These are phyloP conservation scores for Drosophila melanosoma DNA, from an alignment of 2,888 invertebrate species.

Conservation along the genomic window DNA sequence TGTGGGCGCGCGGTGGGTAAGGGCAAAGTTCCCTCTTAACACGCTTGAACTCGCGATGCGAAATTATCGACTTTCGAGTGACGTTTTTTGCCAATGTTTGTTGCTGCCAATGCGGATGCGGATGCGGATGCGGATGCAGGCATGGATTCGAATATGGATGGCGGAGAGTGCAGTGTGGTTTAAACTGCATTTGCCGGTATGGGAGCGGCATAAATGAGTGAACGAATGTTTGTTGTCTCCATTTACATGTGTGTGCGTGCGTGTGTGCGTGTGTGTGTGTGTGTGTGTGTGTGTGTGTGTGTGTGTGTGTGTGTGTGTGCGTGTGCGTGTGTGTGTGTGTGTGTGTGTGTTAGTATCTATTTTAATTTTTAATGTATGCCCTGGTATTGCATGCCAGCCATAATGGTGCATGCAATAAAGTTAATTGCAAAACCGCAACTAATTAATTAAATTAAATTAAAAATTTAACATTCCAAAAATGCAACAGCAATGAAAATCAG, in stretches of 20 bases:
- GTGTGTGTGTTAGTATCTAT: slow-evolving; percentile 59
- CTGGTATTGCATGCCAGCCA: slow-evolving; percentile 63
- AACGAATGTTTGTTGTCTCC: slow-evolving; percentile 30
- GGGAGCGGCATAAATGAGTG: slow-evolving; percentile 43
- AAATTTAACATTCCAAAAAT: slow-evolving; percentile 79
- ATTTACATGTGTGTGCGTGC: slow-evolving; percentile 3
- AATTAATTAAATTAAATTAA: slow-evolving; percentile 84
- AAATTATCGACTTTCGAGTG: slow-evolving; percentile 76
- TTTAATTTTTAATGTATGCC: slow-evolving; percentile 74
- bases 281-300: slow-evolving; percentile 33
- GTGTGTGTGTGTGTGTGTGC: slow-evolving; percentile 35
- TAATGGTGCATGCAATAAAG: slow-evolving; percentile 83
- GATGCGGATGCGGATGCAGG: slow-evolving; percentile 10
- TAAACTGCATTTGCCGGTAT: slow-evolving; percentile 58
- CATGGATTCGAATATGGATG: slow-evolving; percentile 25
- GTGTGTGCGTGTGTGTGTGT: slow-evolving; percentile 22
- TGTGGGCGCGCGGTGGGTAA: slow-evolving; percentile 19
- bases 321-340: slow-evolving; percentile 17
- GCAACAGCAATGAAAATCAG: slow-evolving; percentile 75
- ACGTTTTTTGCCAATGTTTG: slow-evolving; percentile 57
- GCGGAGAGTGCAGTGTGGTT: slow-evolving; percentile 57
- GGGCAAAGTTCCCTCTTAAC: slow-evolving; percentile 62
- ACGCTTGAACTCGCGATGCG: slow-evolving; percentile 64
- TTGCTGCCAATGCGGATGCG: slow-evolving; percentile 18
- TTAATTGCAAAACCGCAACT: slow-evolving; percentile 84